Conservation (phyloP, 1,140 invertebrate genomes). For the Chelonus insularis region DNA sequence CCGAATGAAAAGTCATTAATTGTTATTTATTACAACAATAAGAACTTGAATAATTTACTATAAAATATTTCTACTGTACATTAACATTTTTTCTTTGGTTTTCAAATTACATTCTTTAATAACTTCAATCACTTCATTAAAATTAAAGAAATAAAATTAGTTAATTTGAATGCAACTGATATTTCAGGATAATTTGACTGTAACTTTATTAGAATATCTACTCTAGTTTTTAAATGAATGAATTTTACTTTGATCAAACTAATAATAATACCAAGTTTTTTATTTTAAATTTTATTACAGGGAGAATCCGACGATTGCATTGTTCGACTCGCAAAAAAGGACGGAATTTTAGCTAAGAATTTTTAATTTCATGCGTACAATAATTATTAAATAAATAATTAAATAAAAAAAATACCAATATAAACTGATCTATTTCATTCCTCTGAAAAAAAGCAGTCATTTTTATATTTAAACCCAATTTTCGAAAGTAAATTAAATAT, state of each 20-base stretch:
- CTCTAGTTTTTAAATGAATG: neutral
- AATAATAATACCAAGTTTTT: neutral
- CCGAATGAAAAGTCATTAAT: too few species aligned
- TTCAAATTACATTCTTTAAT: too few species aligned
- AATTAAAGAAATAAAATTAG: too few species aligned
- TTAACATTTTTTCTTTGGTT: too few species aligned
- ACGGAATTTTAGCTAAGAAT: slow-evolving; percentile 86
- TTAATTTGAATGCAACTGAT: too few species aligned
- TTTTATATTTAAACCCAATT: neutral
- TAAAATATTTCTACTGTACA: too few species aligned
- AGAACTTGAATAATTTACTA: too few species aligned
- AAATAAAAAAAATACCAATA: slow-evolving; percentile 23
- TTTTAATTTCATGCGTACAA: slow-evolving; percentile 40
- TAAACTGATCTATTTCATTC: neutral
- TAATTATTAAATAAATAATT: slow-evolving; percentile 11
- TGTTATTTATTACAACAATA: too few species aligned
- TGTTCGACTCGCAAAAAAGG: slow-evolving; percentile 89
- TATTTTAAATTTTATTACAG: slow-evolving; percentile 55
- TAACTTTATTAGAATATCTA: neutral
- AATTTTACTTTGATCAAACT: neutral
- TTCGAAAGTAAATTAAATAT: too few species aligned
- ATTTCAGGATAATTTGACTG: too few species aligned
- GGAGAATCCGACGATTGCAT: slow-evolving; percentile 98
- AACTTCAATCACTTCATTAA: too few species aligned
- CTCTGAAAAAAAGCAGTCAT: neutral